Conservation (phyloP, 2,113 vertebrate genomes). For the Gymnobelideus leadbeateri region DNA sequence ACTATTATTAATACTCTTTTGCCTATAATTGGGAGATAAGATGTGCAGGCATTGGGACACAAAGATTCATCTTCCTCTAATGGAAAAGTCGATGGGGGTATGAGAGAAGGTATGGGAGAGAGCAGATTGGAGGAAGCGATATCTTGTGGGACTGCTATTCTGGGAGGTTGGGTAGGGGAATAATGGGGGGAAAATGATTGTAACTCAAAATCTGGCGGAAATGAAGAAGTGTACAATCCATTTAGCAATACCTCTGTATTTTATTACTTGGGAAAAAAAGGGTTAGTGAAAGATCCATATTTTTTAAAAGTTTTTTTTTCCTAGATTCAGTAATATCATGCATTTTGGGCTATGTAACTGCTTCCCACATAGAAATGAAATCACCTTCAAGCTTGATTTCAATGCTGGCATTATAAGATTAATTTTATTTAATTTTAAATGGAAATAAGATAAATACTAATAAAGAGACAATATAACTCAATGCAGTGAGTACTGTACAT, state of each 20-base stretch:
- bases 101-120: no score
- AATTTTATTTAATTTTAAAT: background rate
- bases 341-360: background rate
- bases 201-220: no score
- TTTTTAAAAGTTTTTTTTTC: background rate
- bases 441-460: background rate
- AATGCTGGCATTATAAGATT: background rate
- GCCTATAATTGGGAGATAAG: no score
- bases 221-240: background rate
- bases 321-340: background rate
- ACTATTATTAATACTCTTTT: no score
- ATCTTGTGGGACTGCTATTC: no score
- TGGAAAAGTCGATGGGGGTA: no score
- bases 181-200: no score
- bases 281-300: background rate
- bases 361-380: background rate
- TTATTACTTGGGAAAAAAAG: background rate
- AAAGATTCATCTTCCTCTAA: no score
- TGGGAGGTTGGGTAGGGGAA: no score
- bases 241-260: background rate
- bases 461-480: background rate
- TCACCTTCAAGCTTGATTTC: background rate
- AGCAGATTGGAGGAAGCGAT: no score
- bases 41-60: no score
- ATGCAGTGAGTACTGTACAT: background rate